phyloP scores from a whole-genome alignment of 2,888 invertebrate species.

The Apamea monoglypha region DNA sequence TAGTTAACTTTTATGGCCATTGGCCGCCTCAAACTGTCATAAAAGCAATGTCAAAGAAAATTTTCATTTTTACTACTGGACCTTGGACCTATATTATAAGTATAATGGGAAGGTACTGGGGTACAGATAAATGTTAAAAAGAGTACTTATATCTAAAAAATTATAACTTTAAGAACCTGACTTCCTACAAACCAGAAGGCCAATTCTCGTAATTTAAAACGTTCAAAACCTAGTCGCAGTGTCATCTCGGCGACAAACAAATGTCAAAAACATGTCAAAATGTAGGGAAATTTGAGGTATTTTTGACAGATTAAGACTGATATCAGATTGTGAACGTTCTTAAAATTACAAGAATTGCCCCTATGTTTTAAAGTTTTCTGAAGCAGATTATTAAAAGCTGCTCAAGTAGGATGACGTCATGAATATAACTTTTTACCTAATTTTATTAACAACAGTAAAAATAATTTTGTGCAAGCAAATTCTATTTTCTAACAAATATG shows the following conservation, averaged over 20 bases:
- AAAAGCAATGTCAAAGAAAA: constrained; percentile 27
- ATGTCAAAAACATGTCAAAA: no score
- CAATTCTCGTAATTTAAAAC: no score
- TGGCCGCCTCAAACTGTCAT: constrained; percentile 23
- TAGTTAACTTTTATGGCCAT: constrained; percentile 44
- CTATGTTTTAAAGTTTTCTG: background rate
- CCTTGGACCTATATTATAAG: background rate
- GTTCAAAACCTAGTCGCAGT: no score
- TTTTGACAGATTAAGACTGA: no score
- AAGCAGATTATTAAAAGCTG: background rate
- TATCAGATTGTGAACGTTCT: no score
- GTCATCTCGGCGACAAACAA: no score
- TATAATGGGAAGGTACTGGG: background rate
- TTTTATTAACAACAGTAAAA: background rate
- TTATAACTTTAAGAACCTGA: background rate
- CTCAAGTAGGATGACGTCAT: background rate
- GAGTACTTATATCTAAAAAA: background rate
- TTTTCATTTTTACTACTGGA: constrained; percentile 15
- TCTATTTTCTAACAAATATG: background rate
- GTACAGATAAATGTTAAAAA: background rate
- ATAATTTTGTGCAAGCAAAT: no score
- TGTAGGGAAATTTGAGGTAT: no score
- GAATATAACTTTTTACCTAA: background rate
- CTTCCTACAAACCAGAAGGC: background rate
- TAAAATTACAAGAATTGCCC: no score